Evolutionary conservation across 2,888 invertebrate genomes (phyloP), one percentile per base, ranked within the genome.

Genomic region (Diabrotica balteata): DNA sequence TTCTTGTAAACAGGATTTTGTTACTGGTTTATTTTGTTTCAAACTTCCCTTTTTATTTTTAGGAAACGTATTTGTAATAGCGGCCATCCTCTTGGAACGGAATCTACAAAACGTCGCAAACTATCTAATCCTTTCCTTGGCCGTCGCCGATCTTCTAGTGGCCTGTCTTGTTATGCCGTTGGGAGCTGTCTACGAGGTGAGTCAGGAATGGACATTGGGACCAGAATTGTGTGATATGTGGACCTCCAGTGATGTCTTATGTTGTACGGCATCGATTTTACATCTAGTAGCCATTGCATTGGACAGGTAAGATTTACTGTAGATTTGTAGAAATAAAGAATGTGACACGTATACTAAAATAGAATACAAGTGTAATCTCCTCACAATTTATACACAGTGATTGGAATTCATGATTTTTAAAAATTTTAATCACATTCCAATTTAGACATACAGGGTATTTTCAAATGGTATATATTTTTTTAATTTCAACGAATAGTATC

Each of bases 31-130:
- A 32, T 32, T 32, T 32, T 32, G 32, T 32, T 32, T 32, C 3
- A 32, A 32, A 32, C 32, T 51, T 9, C 8, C n/a, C 5, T 10
- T 67, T 71, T 72, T 67, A 67, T n/a, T 85, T 84, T 7, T 87
- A 93, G 96, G 97, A 74, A 97, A 97, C 85, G 92, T 96, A 66
- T 95, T 97, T 85, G 97, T 97, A 79, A 96, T 97, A 85, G 93
- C 95, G 45, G 96, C 97, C 70, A 95, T 97, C 77, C 85, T 95
- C 69, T 86, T 95, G 77, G 97, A 96, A 83, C 87, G 93, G 74
- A 93, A 94, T 82, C 87, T 96, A 68, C 94, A 95, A 80, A 93
- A 91, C 78, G 94, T 95, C 46, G 94, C 94, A 68, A 96, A 96
- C 86, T 95, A 96, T 85, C 86, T 97, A 80, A 95, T 97, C 77